Evolutionary conservation across 2,888 invertebrate genomes (phyloP).

Genomic region (Idaea dimidiata): DNA sequence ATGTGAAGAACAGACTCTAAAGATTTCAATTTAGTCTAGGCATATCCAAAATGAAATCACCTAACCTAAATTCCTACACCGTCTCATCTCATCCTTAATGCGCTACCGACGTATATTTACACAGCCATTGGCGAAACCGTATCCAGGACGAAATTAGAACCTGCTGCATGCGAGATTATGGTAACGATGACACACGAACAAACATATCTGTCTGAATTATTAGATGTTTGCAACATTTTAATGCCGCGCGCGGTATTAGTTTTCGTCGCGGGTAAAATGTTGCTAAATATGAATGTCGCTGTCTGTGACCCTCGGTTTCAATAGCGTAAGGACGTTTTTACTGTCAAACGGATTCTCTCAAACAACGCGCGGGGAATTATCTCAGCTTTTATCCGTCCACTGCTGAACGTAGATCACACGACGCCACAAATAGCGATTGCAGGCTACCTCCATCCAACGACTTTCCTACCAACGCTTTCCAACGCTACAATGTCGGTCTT

Average conservation of each 20-base stretch:
- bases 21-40: not conserved
- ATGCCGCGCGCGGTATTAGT: not conserved
- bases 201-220: not conserved
- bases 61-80: not conserved
- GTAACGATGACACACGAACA: conserved; percentile 28
- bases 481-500: too few relatives aligned
- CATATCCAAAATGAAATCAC: not conserved
- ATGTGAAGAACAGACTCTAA: not conserved
- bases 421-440: too few relatives aligned
- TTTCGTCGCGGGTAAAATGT: too few relatives aligned
- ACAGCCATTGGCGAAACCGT: conserved; percentile 39
- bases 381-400: too few relatives aligned
- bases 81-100: conserved; percentile 7
- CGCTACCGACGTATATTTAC: conserved; percentile 38
- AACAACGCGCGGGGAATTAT: too few relatives aligned
- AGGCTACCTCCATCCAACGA: too few relatives aligned
- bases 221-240: not conserved
- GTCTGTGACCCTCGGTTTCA: not conserved
- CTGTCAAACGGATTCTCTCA: too few relatives aligned
- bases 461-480: too few relatives aligned
- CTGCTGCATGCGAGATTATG: conserved; percentile 28
- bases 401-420: too few relatives aligned
- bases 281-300: not conserved
- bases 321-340: too few relatives aligned
- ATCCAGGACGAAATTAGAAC: conserved; percentile 35